Percentiles rank a stretch among this genome's conserved stretches.
Evolutionary conservation across 2,888 invertebrate genomes (phyloP).

Genomic region (Diplazon laetatorius): DNA sequence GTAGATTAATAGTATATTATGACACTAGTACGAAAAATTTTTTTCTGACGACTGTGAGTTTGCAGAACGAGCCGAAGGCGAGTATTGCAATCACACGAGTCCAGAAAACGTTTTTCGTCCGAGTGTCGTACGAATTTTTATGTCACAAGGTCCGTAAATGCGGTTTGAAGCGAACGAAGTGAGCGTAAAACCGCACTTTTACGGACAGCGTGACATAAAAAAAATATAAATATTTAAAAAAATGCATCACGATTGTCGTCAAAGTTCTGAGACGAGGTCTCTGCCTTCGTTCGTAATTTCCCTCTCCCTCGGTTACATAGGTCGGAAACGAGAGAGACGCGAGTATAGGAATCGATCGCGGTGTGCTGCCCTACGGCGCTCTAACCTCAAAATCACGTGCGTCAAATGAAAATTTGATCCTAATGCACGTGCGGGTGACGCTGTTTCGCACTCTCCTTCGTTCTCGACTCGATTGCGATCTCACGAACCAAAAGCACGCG

Average conservation of each 20-base stretch:
- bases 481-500: not conserved
- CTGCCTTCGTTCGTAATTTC: slow-evolving; percentile 9
- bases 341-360: slow-evolving; percentile 71
- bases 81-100: too few relatives aligned
- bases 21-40: too few relatives aligned
- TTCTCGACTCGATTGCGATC: not conserved
- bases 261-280: slow-evolving; percentile 10
- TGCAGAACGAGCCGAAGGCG: too few relatives aligned
- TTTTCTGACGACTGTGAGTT: too few relatives aligned
- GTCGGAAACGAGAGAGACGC: slow-evolving; percentile 32
- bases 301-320: slow-evolving; percentile 1
- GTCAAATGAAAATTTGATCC: slow-evolving; percentile 11
- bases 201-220: too few relatives aligned
- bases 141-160: too few relatives aligned
- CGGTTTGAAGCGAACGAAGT: too few relatives aligned
- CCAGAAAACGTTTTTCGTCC: too few relatives aligned
- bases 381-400: slow-evolving; percentile 74
- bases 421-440: slow-evolving; percentile 1
- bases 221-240: not conserved
- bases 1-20: too few relatives aligned
- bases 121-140: too few relatives aligned
- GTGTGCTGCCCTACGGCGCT: slow-evolving; percentile 58
- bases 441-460: not conserved
- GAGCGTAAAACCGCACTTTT: too few relatives aligned
- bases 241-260: not conserved